Evolutionary conservation across 2,113 vertebrate species (phyloP).

Genomic region (Microcebus lehilahytsara): DNA sequence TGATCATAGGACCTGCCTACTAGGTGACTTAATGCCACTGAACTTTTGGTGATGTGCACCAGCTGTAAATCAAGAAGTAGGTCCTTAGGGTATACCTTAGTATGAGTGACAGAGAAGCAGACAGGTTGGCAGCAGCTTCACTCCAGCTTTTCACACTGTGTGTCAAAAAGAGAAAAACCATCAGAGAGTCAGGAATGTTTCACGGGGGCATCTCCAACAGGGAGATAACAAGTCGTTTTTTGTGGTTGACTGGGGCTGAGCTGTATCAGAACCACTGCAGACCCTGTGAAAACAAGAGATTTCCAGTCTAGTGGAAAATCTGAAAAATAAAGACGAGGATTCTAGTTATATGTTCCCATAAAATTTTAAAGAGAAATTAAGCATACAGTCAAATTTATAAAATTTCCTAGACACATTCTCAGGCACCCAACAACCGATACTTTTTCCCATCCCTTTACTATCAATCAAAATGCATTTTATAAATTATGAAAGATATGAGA

Average conservation of each 20-base stretch:
- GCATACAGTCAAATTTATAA: not conserved
- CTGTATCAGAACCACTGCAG: not conserved
- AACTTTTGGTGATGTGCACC: not conserved
- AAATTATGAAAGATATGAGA: slow-evolving; percentile 13
- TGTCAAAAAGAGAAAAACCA: not conserved
- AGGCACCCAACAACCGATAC: not conserved
- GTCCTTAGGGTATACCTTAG: not conserved
- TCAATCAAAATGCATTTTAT: not conserved
- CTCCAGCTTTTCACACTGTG: not conserved
- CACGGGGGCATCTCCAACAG: accelerated
- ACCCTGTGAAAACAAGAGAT: not conserved
- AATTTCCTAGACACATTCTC: not conserved
- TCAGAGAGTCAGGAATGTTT: not conserved
- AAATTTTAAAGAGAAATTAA: not conserved
- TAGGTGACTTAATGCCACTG: not conserved
- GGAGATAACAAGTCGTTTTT: not conserved
- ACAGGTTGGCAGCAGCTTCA: not conserved
- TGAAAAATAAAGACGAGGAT: not conserved
- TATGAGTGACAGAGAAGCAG: not conserved
- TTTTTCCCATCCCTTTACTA: not conserved
- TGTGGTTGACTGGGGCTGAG: not conserved
- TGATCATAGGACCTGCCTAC: not conserved
- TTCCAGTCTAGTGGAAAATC: not conserved
- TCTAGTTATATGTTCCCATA: not conserved
- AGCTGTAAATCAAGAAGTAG: not conserved